Evolutionary conservation across 1,140 invertebrate species (phyloP), one percentile per base, ranked within the genome.

Genomic region (Lordiphosa clarofinis): DNA sequence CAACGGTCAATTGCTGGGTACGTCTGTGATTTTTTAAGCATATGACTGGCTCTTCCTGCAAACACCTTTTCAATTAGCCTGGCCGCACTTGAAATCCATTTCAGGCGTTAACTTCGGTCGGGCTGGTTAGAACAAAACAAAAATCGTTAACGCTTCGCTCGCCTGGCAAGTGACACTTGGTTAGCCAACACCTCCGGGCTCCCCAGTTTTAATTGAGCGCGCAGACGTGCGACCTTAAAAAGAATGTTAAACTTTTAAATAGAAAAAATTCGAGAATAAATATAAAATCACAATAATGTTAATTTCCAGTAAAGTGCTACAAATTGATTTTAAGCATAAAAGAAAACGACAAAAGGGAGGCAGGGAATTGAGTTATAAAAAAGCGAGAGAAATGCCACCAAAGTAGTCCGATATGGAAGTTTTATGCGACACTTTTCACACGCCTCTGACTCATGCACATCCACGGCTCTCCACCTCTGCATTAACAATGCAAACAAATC

Each of bases 1-100:
- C 86, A 78, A 75, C 86, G 86, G 86, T 87, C 86, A 87, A 87
- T 87, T 86, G 73, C 60, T 64, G 63, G 75, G 54, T 35, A 63
- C 66, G 86, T 87, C 86, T 87, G 75, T 82, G 86, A 87, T 87
- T 87, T 87, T 71, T 70, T 37, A 47, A 12, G 66, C 42, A 35
- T 37, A 33, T 44, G 38, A 40, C 31, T 21, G n/a, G 11, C 50
- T 58, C 28, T 49, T 37, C 35, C 40, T 62, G 56, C 58, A 40
- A 81, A 58, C 54, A 68, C 56, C 73, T 84, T 82, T 82, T 82
- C 78, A 84, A 84, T 84, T 84, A 84, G 79, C 73, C 61, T 67
- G 55, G 73, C 73, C 60, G 43, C 69, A 78, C 79, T 84, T 73
- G 75, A 84, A 84, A 84, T 78, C 61, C 69, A 84, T 84, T 84